These are phyloP conservation scores for Mesembrinibis cayennensis DNA, from an alignment of 2,113 vertebrate species.

Conservation along the genomic window DNA sequence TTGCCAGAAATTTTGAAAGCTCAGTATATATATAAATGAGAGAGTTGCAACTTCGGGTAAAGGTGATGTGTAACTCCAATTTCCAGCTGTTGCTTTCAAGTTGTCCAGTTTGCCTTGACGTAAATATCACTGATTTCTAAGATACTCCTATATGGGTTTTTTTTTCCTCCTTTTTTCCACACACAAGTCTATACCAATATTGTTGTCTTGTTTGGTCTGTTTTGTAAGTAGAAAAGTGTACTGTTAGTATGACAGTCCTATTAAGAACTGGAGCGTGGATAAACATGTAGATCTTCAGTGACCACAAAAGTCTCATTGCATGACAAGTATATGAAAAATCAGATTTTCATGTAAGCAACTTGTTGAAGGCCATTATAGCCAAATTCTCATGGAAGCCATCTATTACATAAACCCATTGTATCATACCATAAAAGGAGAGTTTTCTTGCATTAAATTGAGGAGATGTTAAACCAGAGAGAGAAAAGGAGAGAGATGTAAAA, in stretches of 20 bases:
- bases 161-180: background rate
- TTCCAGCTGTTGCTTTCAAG: background rate
- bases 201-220: background rate
- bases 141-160: background rate
- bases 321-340: background rate
- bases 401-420: background rate
- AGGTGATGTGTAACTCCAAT: background rate
- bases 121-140: background rate
- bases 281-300: conserved; percentile 19
- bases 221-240: background rate
- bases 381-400: background rate
- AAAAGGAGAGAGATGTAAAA: background rate
- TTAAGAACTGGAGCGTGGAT: background rate
- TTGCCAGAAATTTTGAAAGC: background rate
- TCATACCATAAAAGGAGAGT: background rate
- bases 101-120: background rate
- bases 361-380: background rate
- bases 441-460: background rate
- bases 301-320: conserved; percentile 11
- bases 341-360: background rate
- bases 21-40: background rate
- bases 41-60: background rate
- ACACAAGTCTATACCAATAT: background rate
- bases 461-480: background rate
- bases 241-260: background rate